Evolutionary conservation across 2,888 invertebrate species (phyloP).

Genomic region (Parascotia fuliginaria): DNA sequence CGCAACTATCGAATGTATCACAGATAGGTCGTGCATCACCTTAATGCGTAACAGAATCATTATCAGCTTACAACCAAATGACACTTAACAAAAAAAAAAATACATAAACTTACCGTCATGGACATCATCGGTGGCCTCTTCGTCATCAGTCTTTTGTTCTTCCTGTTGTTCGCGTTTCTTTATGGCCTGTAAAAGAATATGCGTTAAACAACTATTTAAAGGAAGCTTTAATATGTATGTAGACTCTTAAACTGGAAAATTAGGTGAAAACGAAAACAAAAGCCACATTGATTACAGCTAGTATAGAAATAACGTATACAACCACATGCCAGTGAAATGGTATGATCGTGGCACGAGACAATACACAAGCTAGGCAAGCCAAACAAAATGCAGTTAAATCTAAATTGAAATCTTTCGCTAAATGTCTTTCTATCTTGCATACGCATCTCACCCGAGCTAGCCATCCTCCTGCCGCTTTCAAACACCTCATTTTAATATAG

Average conservation of each 20-base stretch:
- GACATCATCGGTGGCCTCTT: slow-evolving; percentile 68
- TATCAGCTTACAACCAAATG: slow-evolving; percentile 13
- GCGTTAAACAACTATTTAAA: slow-evolving; percentile 31
- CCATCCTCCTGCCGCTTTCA: slow-evolving; percentile 83
- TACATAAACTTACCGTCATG: slow-evolving; percentile 70
- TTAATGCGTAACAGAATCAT: slow-evolving; percentile 21
- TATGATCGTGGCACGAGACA: slow-evolving; percentile 64
- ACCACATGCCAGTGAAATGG: slow-evolving; percentile 58
- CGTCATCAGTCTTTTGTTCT: slow-evolving; percentile 77
- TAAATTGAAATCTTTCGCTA: slow-evolving; percentile 79
- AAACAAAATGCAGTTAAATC: slow-evolving; percentile 73
- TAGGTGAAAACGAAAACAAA: slow-evolving; percentile 46
- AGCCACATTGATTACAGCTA: slow-evolving; percentile 55
- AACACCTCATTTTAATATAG: slow-evolving; percentile 80
- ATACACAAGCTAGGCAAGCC: slow-evolving; percentile 69
- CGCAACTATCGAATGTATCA: slow-evolving; percentile 63
- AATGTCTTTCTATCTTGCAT: slow-evolving; percentile 70
- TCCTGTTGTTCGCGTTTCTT: slow-evolving; percentile 78
- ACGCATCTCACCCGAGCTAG: slow-evolving; percentile 81
- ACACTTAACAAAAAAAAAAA: not conserved
- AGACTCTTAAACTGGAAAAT: slow-evolving; percentile 31
- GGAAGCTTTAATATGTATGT: slow-evolving; percentile 22
- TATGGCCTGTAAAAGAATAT: slow-evolving; percentile 74
- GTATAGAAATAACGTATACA: slow-evolving; percentile 51
- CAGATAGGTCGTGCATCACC: slow-evolving; percentile 55